phyloP scores from a whole-genome alignment of 1,140 invertebrate genomes.

The Carcinoscorpius rotundicauda region DNA sequence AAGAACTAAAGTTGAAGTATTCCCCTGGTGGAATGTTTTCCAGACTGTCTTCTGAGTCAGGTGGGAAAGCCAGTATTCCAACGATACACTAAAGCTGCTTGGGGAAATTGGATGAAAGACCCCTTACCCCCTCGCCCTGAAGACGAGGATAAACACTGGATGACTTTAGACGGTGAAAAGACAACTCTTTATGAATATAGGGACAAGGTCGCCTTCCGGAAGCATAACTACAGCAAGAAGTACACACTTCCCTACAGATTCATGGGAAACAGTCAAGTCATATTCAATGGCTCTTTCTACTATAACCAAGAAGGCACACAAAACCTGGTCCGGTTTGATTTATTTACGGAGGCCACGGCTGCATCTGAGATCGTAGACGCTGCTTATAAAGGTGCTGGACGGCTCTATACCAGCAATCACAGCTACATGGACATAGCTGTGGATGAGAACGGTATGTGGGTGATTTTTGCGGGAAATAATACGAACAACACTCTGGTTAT shows the following conservation, averaged over 20 bases:
- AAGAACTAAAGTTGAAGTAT: too few species aligned
- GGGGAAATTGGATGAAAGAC: constrained; percentile 76
- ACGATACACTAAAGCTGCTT: constrained; percentile 50
- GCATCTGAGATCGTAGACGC: constrained; percentile 23
- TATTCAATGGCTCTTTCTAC: constrained; percentile 83
- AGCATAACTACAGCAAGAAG: constrained; percentile 27
- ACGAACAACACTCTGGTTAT: constrained; percentile 73
- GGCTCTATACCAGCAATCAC: constrained; percentile 46
- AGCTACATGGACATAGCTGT: constrained; percentile 81
- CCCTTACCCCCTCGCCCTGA: constrained; percentile 44
- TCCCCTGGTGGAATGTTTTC: constrained; percentile 10
- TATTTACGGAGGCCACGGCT: constrained; percentile 22
- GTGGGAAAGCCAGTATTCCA: constrained; percentile 86
- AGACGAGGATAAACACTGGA: constrained; percentile 61
- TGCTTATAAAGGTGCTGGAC: constrained; percentile 37
- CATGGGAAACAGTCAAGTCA: constrained; percentile 71
- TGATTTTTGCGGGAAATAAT: constrained; percentile 51
- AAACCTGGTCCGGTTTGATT: constrained; percentile 48
- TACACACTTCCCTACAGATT: constrained; percentile 40
- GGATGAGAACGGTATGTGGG: constrained; percentile 72
- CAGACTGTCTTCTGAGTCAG: constrained; percentile 75
- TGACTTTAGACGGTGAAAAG: constrained; percentile 58
- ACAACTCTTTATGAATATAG: constrained; percentile 59
- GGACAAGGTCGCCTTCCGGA: constrained; percentile 49
- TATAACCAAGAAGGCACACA: constrained; percentile 45